Conservation (phyloP, 2,113 vertebrate genomes). For the Strigops habroptila region DNA sequence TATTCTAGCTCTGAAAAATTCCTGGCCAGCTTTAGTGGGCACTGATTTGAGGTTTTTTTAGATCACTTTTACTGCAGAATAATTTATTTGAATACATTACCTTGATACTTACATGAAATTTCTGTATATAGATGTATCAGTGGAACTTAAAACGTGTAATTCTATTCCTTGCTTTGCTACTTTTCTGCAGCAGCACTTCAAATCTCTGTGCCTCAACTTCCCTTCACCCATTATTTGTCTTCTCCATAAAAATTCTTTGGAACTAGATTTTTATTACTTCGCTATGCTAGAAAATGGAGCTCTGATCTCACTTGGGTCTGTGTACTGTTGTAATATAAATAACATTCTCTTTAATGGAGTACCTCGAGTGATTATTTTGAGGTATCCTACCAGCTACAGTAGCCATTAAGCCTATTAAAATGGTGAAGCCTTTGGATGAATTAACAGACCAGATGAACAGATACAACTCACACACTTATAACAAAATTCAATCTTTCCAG, state of each 20-base stretch:
- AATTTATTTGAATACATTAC: neutral
- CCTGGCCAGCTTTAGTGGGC: neutral
- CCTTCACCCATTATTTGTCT: neutral
- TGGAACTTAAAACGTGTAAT: neutral
- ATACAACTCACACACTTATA: neutral
- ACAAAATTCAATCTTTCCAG: neutral
- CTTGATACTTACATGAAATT: neutral
- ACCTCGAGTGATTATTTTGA: neutral
- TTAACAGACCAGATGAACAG: conserved; percentile 39
- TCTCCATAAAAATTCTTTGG: neutral
- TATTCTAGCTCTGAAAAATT: neutral
- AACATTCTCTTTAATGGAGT: neutral
- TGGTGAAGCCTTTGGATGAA: neutral
- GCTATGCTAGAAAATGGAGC: neutral
- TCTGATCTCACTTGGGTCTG: neutral
- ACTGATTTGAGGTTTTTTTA: neutral
- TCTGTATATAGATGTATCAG: neutral
- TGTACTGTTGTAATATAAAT: neutral
- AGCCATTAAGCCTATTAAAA: neutral
- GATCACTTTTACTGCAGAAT: neutral
- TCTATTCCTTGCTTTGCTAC: neutral
- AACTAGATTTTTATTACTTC: neutral
- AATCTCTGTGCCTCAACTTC: neutral
- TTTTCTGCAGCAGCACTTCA: neutral
- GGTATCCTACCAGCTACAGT: neutral